Evolutionary conservation across 2,888 invertebrate species (phyloP), one percentile per base, ranked within the genome.

Genomic region (Petrophora chlorosata): DNA sequence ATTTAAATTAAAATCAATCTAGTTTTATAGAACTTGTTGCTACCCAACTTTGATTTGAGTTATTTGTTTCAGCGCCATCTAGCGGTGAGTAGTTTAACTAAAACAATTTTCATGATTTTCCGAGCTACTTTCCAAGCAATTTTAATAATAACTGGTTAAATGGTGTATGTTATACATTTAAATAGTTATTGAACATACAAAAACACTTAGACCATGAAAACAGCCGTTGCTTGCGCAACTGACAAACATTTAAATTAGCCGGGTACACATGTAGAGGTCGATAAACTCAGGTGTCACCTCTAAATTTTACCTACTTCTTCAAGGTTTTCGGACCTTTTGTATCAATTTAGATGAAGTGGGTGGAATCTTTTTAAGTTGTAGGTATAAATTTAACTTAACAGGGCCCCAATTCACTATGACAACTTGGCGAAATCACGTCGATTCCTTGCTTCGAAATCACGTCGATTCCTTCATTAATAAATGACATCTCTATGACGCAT

Each of bases 21-120:
- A 25, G 14, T 19, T 15, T 10, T 12, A 23, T 5, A 7, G 3
- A 8, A 8, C 9, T 16, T 15, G 26, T 36, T 45, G 19, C 26
- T 28, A 46, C 7, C 5, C 10, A 25, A 22, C 13, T 39, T 35
- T 5, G n/a, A 34, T 13, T 34, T n/a, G 26, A 1, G 1, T 19
- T 22, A 40, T 28, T 44, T 5, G 14, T 35, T 34, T 38, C 3
- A 46, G 23, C 49, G 56, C 52, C 49, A 49, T 54, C 59, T 59
- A 42, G 14, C 17, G 45, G 5, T 4, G 12, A 53, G 26, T 41
- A 40, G 50, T 13, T 5, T n/a, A 3, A 34, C 23, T 34, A 34
- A 0, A n/a, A n/a, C n/a, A n/a, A n/a, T n/a, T n/a, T n/a, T 9
- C 9, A 5, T 5, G 5, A n/a, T 30, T 19, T 19, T 33, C 13